Percentiles rank a stretch among this genome's conserved stretches.
These are phyloP conservation scores for Neolamprologus modestus DNA, from an alignment of 2,113 vertebrate species.

Conservation along the genomic window DNA sequence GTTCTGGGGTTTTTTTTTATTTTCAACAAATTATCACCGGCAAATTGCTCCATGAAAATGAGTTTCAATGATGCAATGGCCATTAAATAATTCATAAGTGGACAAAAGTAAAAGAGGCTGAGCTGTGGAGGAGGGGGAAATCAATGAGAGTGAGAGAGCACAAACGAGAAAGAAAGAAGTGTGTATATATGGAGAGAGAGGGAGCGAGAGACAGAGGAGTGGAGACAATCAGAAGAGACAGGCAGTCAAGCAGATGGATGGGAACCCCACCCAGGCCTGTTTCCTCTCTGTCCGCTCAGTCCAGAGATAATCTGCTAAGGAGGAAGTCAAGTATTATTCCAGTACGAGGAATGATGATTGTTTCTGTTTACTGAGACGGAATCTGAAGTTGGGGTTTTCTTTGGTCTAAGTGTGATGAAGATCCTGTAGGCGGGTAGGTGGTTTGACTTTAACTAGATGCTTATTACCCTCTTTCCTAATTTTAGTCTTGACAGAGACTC, in stretches of 20 bases:
- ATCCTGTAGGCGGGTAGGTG: neutral
- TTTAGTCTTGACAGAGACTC: neutral
- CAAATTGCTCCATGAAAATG: neutral
- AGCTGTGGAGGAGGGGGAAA: conserved; percentile 40
- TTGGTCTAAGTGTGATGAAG: neutral
- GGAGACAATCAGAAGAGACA: conserved; percentile 12
- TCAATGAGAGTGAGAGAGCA: conserved; percentile 26
- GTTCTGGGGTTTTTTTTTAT: fast-evolving
- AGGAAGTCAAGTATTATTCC: conserved; percentile 44
- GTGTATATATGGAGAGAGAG: neutral
- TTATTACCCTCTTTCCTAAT: neutral
- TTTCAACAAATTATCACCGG: neutral
- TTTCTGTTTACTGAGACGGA: neutral
- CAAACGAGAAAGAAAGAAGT: neutral
- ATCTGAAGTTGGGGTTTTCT: neutral
- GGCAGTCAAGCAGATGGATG: conserved; percentile 23
- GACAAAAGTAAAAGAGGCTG: conserved; percentile 56
- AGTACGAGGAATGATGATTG: neutral
- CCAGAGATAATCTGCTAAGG: conserved; percentile 12
- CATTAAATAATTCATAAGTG: conserved; percentile 70
- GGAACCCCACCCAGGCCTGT: conserved; percentile 47
- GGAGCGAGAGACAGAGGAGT: neutral
- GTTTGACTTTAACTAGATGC: neutral
- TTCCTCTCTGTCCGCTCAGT: conserved; percentile 2
- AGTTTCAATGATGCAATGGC: conserved; percentile 59